phyloP scores from a whole-genome alignment of 1,140 invertebrate species.

The Drosophila dunni region DNA sequence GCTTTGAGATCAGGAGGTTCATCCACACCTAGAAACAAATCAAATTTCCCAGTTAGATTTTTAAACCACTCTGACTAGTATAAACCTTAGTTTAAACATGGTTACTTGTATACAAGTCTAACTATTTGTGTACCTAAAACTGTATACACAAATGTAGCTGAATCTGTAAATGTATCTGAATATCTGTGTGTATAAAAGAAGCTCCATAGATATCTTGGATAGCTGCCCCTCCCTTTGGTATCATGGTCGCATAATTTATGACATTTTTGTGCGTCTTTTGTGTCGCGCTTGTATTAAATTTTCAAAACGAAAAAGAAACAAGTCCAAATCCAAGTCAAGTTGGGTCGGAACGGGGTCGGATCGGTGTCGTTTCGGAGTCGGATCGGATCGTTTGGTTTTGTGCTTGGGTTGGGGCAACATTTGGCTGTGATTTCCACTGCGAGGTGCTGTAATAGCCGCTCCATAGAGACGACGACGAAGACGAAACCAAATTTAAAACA shows the following conservation, averaged over 20 bases:
- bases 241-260: constrained; percentile 83
- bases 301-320: constrained; percentile 50
- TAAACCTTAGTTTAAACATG: constrained; percentile 56
- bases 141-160: background rate
- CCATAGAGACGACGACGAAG: constrained; percentile 46
- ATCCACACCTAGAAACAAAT: background rate
- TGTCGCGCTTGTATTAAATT: constrained; percentile 81
- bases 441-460: constrained; percentile 42
- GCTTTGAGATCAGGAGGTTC: background rate
- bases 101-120: background rate
- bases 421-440: constrained; percentile 70
- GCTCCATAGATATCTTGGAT: constrained; percentile 58
- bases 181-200: constrained; percentile 35
- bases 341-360: constrained; percentile 4
- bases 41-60: constrained; percentile 13
- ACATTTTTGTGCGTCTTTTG: constrained; percentile 83
- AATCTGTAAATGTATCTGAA: background rate
- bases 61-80: constrained; percentile 43
- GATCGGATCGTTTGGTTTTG: constrained; percentile 1
- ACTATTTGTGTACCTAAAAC: background rate
- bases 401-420: constrained; percentile 32
- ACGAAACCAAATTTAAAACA: constrained; percentile 77
- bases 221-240: constrained; percentile 64
- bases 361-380: background rate
- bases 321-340: constrained; percentile 44